Evolutionary conservation across 2,113 vertebrate species (phyloP).

Genomic region (Passer montanus): DNA sequence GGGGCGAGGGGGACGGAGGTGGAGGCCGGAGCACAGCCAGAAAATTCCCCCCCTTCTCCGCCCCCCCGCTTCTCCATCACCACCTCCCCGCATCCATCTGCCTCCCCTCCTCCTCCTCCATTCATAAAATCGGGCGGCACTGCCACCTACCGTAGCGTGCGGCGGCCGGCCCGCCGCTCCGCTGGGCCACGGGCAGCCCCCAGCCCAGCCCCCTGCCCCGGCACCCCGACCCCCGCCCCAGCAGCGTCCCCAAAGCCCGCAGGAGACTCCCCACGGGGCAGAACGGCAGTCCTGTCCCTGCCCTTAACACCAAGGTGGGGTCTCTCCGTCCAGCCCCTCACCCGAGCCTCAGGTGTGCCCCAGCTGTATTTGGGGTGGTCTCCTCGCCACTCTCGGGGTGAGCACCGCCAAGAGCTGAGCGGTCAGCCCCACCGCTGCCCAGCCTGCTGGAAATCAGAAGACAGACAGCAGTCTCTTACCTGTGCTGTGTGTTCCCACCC

Average conservation of each 20-base stretch:
- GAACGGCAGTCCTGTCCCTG: not conserved
- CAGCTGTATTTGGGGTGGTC: not conserved
- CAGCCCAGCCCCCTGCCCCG: too few relatives aligned
- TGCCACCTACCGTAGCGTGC: not conserved
- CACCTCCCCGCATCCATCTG: not conserved
- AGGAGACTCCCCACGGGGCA: not conserved
- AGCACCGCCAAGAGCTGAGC: not conserved
- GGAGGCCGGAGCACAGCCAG: constrained; percentile 54
- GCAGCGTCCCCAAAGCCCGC: not conserved
- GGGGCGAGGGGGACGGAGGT: constrained; percentile 63
- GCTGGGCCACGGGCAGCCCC: not conserved
- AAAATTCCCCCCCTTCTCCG: not conserved
- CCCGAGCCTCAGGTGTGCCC: not conserved
- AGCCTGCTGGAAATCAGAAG: not conserved
- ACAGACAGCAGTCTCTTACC: not conserved
- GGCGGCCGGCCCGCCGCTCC: too few relatives aligned
- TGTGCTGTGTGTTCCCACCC: not conserved
- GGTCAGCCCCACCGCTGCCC: fast-evolving
- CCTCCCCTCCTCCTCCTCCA: not conserved
- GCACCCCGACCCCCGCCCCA: not conserved
- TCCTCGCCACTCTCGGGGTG: not conserved
- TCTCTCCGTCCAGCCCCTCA: not conserved
- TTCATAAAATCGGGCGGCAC: not conserved
- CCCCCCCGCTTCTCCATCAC: not conserved
- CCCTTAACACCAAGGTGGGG: not conserved